Base-by-base conservation (phyloP, 92 coral and sea anemone species). In the Heteractis magnifica region DNA sequence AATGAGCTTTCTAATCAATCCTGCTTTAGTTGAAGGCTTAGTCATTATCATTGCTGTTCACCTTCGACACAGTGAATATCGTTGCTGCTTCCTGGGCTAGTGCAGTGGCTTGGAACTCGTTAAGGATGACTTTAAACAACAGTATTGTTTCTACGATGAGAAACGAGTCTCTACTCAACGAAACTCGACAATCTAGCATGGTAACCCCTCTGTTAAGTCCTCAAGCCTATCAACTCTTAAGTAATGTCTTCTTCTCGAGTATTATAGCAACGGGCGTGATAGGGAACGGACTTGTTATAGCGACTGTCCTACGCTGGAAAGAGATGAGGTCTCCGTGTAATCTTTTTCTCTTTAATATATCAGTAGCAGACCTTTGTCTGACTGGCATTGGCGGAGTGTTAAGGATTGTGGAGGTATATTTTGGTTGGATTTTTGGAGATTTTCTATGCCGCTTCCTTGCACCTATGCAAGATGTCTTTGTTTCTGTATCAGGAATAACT, bases 381-480 rank as follows among this genome's bases (percentile, higher is more conserved):
- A 84, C 94, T 1, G 82, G 86, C 16, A 81, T 91, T 1, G 90
- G 87, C 5, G 86, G 89, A 1, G 75, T 88, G 20, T 68, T 91
- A 5, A 72, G 89, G 41, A 88, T 88, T 48, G 6, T 85, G 10
- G 90, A 78, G 70, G 60, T 76, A 4, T 82, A 88, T 72, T 71
- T 52, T 49, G 83, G 88, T 7, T 88, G 94, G 91, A 83, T 88
- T 4, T 91, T 91, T 50, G 91, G 94, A 1, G 76, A 79, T 3
- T 88, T 91, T 65, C 49, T 91, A 81, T 91, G 94, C 60, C 84
- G 79, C 41, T 84, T 83, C 49, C 55, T 83, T 11, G 86, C 86
- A 77, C 97, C 97, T 5, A 49, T 93, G 44, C 94, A 90, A 77
- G 94, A 93, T 77, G 97, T 93, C 10, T 93, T 90, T 23, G 91